These are phyloP conservation scores for Agelas oroides DNA, from an alignment of 37 sponge, comb jelly and placozoan genomes.

Conservation along the genomic window DNA sequence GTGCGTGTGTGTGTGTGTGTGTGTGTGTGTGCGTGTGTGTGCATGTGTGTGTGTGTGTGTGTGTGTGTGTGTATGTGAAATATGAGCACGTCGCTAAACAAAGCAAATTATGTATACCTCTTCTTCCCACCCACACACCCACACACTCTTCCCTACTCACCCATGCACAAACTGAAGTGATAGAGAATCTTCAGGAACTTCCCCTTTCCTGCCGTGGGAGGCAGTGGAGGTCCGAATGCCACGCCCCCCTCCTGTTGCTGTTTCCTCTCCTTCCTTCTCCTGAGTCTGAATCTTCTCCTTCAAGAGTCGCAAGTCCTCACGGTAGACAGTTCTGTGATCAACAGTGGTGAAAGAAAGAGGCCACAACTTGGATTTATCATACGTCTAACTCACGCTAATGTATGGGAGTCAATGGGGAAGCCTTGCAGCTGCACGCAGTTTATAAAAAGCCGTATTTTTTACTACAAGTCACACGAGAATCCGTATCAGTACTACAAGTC, in stretches of 20 bases:
- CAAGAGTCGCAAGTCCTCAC: constrained; percentile 78
- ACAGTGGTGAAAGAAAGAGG: not conserved
- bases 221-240: constrained; percentile 2
- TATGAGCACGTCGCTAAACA: too few species aligned
- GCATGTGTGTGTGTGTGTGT: constrained; percentile 22
- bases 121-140: not conserved
- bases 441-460: too few species aligned
- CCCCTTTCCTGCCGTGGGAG: constrained; percentile 31
- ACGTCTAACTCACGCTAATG: too few species aligned
- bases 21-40: not conserved
- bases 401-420: too few species aligned
- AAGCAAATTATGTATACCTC: constrained; percentile 9
- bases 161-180: constrained; percentile 90
- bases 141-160: constrained; percentile 47
- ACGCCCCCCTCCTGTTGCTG: not conserved
- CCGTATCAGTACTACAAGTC: too few species aligned
- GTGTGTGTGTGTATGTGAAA: not conserved
- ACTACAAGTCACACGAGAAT: too few species aligned
- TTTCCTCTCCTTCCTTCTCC: constrained; percentile 9
- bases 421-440: too few species aligned
- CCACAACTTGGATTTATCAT: not conserved
- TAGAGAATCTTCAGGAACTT: constrained; percentile 58
- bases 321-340: constrained; percentile 57
- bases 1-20: constrained; percentile 29
- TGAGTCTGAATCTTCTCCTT: constrained; percentile 51